Conservation (phyloP, 1,140 invertebrate species). For the Catajapyx aquilonaris region DNA sequence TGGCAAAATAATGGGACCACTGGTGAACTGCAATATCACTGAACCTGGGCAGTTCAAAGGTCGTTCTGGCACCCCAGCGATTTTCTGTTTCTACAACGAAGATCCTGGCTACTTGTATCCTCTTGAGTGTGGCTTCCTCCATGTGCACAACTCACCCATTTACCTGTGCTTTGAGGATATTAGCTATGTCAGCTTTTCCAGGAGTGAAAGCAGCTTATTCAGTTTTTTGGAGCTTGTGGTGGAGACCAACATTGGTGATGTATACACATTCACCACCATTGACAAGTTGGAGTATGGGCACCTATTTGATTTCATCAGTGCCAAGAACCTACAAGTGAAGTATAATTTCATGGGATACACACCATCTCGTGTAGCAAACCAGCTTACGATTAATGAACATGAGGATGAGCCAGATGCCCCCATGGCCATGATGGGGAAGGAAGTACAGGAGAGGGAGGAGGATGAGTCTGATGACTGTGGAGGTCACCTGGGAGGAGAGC, state of each 20-base stretch:
- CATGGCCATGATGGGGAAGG: conserved; percentile 81
- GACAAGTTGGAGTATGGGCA: conserved; percentile 98
- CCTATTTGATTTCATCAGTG: conserved; percentile 83
- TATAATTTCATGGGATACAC: conserved; percentile 63
- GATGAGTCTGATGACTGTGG: conserved; percentile 26
- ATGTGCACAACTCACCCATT: conserved; percentile 94
- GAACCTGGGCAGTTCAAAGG: conserved; percentile 80
- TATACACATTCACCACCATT: conserved; percentile 92
- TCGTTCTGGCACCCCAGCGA: conserved; percentile 72
- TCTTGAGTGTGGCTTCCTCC: conserved; percentile 96
- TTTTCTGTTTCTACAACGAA: conserved; percentile 95
- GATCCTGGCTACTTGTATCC: conserved; percentile 93
- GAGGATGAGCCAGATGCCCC: conserved; percentile 94
- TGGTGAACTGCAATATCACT: conserved; percentile 86
- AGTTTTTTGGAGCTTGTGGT: conserved; percentile 96
- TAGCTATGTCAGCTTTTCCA: conserved; percentile 83
- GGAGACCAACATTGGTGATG: conserved; percentile 67
- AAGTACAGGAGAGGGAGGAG: conserved; percentile 72
- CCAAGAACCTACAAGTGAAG: conserved; percentile 87
- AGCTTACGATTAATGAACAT: conserved; percentile 81
- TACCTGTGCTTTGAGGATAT: conserved; percentile 98
- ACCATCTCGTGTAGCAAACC: conserved; percentile 44
- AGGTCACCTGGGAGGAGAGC: conserved; percentile 28
- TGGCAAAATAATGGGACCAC: conserved; percentile 86
- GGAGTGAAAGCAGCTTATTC: conserved; percentile 84